These are phyloP conservation scores for Drosophila mulleri DNA, from an alignment of 2,888 invertebrate genomes.

Conservation along the genomic window DNA sequence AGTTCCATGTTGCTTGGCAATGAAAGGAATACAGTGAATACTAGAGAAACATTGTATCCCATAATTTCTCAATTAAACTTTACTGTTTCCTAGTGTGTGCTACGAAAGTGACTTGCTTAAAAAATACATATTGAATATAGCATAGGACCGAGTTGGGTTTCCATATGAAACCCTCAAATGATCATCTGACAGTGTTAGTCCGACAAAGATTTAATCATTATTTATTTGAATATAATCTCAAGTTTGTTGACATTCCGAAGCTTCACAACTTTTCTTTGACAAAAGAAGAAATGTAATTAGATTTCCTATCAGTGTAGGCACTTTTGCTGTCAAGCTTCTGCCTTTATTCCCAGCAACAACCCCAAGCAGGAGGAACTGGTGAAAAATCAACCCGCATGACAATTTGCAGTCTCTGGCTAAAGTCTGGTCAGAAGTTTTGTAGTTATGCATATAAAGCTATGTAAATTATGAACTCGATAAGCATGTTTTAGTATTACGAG, in stretches of 20 bases:
- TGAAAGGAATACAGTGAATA: not conserved
- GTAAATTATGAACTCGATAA: slow-evolving; percentile 60
- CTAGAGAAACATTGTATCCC: not conserved
- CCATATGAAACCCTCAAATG: not conserved
- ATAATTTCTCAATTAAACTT: no score
- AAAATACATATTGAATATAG: no score
- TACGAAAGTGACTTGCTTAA: no score
- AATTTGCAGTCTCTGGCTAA: slow-evolving; percentile 42
- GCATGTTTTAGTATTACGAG: slow-evolving; percentile 50
- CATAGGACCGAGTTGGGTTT: no score
- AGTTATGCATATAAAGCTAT: slow-evolving; percentile 36
- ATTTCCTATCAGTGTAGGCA: slow-evolving; percentile 53
- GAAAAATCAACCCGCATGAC: slow-evolving; percentile 54
- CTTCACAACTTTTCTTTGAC: slow-evolving; percentile 45
- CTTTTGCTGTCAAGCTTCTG: slow-evolving; percentile 27
- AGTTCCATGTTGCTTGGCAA: not conserved
- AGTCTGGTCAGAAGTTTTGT: slow-evolving; percentile 36
- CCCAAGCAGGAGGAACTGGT: slow-evolving; percentile 26
- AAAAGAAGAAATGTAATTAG: slow-evolving; percentile 60
- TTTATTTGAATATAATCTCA: not conserved
- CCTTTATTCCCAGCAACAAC: slow-evolving; percentile 55
- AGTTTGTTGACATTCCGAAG: slow-evolving; percentile 29
- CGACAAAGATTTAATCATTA: not conserved
- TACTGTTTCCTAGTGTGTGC: no score
- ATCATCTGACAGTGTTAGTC: not conserved